Percentiles rank a stretch among this genome's conserved stretches.
phyloP scores from a whole-genome alignment of 2,797 vertebrate genomes.

The Mormyrops attenuatus region DNA sequence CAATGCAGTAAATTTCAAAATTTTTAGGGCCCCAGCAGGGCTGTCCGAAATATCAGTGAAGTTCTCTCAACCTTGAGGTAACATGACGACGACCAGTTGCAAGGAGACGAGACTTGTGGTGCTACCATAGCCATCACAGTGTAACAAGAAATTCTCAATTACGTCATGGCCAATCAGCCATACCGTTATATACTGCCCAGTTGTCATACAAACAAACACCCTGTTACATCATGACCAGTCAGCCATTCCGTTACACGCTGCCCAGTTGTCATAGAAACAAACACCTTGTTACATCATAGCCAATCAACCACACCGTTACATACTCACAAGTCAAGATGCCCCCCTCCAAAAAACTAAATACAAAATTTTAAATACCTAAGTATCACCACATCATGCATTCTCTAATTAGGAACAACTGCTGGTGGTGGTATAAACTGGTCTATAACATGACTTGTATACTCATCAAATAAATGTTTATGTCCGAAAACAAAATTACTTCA shows the following conservation, averaged over 20 bases:
- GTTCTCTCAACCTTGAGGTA: not conserved
- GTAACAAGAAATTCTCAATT: not conserved
- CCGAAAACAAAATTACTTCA: not conserved
- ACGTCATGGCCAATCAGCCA: too few relatives aligned
- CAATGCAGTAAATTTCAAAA: not conserved
- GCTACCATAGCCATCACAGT: not conserved
- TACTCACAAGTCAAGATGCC: not conserved
- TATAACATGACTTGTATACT: not conserved
- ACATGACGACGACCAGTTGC: not conserved
- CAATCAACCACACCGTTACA: not conserved
- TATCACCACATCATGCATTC: not conserved
- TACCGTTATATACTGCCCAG: not conserved
- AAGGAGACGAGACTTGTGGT: not conserved
- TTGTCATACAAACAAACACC: not conserved
- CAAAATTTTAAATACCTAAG: not conserved
- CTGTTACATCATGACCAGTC: not conserved
- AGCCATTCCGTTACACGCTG: not conserved
- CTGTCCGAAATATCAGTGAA: not conserved
- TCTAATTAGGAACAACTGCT: not conserved
- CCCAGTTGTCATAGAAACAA: not conserved
- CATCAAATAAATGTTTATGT: not conserved
- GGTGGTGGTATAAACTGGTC: not conserved
- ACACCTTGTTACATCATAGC: not conserved
- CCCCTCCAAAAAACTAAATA: not conserved
- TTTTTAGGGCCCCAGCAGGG: not conserved